These are phyloP conservation scores for Misgurnus anguillicaudatus DNA, from an alignment of 2,113 vertebrate genomes.

Conservation along the genomic window DNA sequence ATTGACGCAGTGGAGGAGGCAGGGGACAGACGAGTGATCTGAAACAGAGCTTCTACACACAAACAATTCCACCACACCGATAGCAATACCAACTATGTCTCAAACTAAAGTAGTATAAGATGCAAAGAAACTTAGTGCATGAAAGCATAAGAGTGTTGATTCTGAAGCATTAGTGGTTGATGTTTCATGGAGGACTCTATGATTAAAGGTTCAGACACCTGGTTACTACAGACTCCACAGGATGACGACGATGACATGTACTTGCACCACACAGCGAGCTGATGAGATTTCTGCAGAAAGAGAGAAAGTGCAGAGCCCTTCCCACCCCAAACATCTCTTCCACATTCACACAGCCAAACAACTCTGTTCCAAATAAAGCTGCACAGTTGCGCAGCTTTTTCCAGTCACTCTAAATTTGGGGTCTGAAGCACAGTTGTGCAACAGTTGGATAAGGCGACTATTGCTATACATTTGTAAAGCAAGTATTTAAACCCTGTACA, in stretches of 20 bases:
- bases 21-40: conserved; percentile 77
- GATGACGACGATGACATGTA: conserved; percentile 58
- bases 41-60: conserved; percentile 75
- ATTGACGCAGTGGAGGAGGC: conserved; percentile 76
- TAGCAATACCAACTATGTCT: conserved; percentile 58
- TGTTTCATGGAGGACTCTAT: conserved; percentile 11
- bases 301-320: conserved; percentile 68
- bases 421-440: conserved; percentile 66
- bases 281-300: conserved; percentile 69
- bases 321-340: conserved; percentile 56
- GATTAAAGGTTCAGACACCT: conserved; percentile 52
- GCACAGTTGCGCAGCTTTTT: conserved; percentile 72
- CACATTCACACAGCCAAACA: conserved; percentile 59
- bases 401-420: conserved; percentile 58
- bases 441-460: neutral
- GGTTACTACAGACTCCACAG: conserved; percentile 70
- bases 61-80: conserved; percentile 72
- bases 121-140: conserved; percentile 68
- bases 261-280: conserved; percentile 63
- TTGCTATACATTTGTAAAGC: conserved; percentile 48
- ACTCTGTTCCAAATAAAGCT: conserved; percentile 63
- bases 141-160: conserved; percentile 56
- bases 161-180: conserved; percentile 12
- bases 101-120: conserved; percentile 64
- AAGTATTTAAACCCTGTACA: conserved; percentile 63